Evolutionary conservation across 2,797 vertebrate species (phyloP).

Genomic region (Potorous gilbertii): DNA sequence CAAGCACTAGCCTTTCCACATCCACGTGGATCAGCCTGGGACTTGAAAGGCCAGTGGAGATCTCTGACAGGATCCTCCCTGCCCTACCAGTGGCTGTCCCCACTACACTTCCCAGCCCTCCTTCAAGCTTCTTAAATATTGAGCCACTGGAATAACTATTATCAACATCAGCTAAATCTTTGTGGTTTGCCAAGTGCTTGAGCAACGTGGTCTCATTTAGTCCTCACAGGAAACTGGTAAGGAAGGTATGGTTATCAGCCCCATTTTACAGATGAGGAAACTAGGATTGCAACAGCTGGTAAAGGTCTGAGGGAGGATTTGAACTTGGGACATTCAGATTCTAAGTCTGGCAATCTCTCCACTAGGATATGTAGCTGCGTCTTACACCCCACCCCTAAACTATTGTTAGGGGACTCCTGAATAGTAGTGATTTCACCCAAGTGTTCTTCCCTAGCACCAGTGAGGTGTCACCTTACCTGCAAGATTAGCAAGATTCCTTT

Average conservation of each 20-base stretch:
- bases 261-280: neutral
- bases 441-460: neutral
- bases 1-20: slow-evolving; percentile 13
- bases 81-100: neutral
- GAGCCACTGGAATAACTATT: neutral
- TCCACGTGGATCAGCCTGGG: neutral
- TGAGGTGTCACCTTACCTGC: too few species aligned
- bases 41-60: neutral
- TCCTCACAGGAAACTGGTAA: neutral
- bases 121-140: neutral
- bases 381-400: neutral
- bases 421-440: neutral
- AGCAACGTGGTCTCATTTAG: neutral
- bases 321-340: neutral
- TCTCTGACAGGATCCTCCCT: neutral
- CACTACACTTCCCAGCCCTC: too few species aligned
- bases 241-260: neutral
- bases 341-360: neutral
- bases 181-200: neutral
- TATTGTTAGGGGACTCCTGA: neutral
- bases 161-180: neutral
- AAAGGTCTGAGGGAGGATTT: neutral
- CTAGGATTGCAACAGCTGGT: neutral
- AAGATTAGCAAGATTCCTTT: too few species aligned
- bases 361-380: neutral